A percentile compares a stretch with the other conserved stretches of the same genome.
These are phyloP conservation scores for Rhizoglyphus robini DNA, from an alignment of 1,140 invertebrate genomes.

Conservation along the genomic window DNA sequence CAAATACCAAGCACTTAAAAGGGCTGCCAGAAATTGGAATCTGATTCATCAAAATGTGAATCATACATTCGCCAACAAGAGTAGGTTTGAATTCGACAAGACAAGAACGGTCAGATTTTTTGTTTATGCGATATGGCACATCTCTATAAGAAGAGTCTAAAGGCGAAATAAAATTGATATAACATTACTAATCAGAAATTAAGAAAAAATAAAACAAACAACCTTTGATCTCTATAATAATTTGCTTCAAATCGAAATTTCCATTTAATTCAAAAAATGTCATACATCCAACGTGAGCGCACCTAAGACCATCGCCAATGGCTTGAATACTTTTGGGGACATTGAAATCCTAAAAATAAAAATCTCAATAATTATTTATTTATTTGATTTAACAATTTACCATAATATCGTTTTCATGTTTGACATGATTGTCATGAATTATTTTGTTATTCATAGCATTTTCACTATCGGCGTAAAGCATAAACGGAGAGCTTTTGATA, in stretches of 20 bases:
- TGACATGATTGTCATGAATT: background rate
- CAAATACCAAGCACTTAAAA: conserved; percentile 84
- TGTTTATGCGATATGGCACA: background rate
- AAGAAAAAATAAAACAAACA: too few species aligned
- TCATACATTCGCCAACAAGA: conserved; percentile 65
- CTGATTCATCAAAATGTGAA: conserved; percentile 58
- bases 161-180: too few species aligned
- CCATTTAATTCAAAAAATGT: background rate
- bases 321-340: too few species aligned
- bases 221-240: background rate
- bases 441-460: too few species aligned
- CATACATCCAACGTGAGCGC: background rate
- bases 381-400: too few species aligned
- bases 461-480: background rate
- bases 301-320: background rate
- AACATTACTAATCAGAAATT: too few species aligned
- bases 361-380: too few species aligned
- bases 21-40: conserved; percentile 67
- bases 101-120: conserved; percentile 27
- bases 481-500: conserved; percentile 55
- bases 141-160: too few species aligned
- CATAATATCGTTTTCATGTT: too few species aligned
- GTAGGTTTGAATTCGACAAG: conserved; percentile 17
- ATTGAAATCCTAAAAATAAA: too few species aligned
- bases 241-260: background rate